These are phyloP conservation scores for Megaceryle alcyon DNA, from an alignment of 2,797 vertebrate genomes.

Conservation along the genomic window DNA sequence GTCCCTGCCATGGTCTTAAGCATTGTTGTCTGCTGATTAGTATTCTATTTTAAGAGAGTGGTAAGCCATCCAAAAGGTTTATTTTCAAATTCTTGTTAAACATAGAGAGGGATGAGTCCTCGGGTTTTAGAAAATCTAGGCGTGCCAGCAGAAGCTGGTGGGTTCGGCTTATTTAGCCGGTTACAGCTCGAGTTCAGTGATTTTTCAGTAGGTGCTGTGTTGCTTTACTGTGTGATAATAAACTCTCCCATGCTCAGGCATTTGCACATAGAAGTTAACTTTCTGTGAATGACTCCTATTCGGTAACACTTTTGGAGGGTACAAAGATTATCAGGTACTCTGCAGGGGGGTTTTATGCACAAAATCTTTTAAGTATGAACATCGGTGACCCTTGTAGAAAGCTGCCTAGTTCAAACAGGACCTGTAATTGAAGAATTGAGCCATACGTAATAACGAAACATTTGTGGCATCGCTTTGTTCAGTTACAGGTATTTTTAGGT, in stretches of 20 bases:
- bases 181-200: neutral
- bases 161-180: neutral
- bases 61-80: neutral
- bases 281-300: neutral
- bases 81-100: neutral
- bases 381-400: neutral
- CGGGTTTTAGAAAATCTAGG: neutral
- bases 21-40: neutral
- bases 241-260: neutral
- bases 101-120: neutral
- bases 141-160: neutral
- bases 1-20: neutral
- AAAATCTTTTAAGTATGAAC: neutral
- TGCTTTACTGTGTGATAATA: neutral
- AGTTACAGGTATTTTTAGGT: conserved; percentile 10
- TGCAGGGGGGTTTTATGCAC: neutral
- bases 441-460: neutral
- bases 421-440: neutral
- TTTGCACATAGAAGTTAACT: neutral
- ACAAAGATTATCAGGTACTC: neutral
- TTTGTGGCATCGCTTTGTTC: neutral
- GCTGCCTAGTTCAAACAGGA: neutral
- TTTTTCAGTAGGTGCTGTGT: neutral
- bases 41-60: neutral
- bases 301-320: neutral